Percentiles rank a stretch among this genome's conserved stretches.
phyloP scores from a whole-genome alignment of 2,113 vertebrate genomes.

The Carassius gibelio region DNA sequence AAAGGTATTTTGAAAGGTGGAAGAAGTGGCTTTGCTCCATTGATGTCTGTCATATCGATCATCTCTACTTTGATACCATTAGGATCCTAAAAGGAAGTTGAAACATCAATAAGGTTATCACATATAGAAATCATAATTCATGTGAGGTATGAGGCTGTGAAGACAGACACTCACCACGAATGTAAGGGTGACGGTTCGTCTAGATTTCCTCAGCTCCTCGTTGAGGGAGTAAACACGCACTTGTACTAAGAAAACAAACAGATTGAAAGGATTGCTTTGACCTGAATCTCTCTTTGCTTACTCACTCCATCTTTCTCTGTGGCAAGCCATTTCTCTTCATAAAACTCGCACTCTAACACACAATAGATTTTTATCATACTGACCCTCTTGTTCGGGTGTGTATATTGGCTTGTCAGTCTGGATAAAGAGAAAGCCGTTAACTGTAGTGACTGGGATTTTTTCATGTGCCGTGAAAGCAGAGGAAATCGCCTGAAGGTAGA shows the following conservation, averaged over 20 bases:
- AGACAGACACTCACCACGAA: slow-evolving; percentile 78
- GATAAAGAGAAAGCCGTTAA: slow-evolving; percentile 91
- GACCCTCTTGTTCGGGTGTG: slow-evolving; percentile 87
- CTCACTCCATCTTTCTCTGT: not conserved
- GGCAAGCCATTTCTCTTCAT: no score
- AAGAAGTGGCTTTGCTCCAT: slow-evolving; percentile 86
- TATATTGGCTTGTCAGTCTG: slow-evolving; percentile 93
- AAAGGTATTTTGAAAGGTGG: slow-evolving; percentile 90
- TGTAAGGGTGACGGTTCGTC: slow-evolving; percentile 79
- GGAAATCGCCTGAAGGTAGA: slow-evolving; percentile 81
- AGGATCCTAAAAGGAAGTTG: slow-evolving; percentile 80
- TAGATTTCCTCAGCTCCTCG: slow-evolving; percentile 85
- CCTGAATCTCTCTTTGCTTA: not conserved
- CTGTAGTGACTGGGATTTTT: slow-evolving; percentile 76
- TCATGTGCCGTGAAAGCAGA: slow-evolving; percentile 75
- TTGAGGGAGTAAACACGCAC: slow-evolving; percentile 87
- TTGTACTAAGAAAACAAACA: slow-evolving; percentile 75
- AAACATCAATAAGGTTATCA: not conserved
- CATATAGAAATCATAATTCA: not conserved
- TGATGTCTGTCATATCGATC: slow-evolving; percentile 81
- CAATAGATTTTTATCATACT: slow-evolving; percentile 5
- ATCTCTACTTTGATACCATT: slow-evolving; percentile 80
- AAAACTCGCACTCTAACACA: not conserved
- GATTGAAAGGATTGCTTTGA: not conserved
- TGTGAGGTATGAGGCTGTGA: not conserved